Conservation (phyloP, 2,113 vertebrate genomes). For the Limnothrissa miodon region DNA sequence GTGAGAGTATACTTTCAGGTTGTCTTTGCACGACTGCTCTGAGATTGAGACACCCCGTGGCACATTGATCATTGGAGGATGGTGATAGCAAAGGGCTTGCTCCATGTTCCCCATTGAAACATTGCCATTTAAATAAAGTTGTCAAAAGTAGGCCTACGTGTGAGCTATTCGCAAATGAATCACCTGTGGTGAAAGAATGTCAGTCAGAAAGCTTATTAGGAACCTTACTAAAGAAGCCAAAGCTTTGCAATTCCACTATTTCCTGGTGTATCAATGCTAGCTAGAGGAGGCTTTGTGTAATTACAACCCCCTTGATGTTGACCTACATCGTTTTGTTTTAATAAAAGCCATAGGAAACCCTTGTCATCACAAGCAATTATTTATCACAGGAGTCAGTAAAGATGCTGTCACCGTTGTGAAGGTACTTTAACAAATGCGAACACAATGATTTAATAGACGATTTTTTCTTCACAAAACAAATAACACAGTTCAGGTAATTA, state of each 20-base stretch:
- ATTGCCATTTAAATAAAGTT: background rate
- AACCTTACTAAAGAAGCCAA: background rate
- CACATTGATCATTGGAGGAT: constrained; percentile 8
- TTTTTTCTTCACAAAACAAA: background rate
- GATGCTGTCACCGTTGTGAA: too few relatives aligned
- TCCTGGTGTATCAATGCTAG: background rate
- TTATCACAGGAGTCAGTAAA: background rate
- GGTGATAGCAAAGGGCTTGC: background rate
- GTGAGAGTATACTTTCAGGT: constrained; percentile 49
- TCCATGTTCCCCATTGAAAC: background rate
- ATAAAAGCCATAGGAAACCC: background rate
- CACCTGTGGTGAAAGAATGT: background rate
- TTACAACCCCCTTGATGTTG: background rate
- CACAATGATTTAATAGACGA: too few relatives aligned
- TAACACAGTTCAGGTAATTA: background rate
- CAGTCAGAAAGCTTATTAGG: background rate
- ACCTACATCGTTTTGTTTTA: background rate
- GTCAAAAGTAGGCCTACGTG: background rate
- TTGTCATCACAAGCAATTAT: background rate
- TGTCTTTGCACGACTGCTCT: constrained; percentile 25
- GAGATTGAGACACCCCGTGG: background rate
- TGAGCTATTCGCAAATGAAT: background rate
- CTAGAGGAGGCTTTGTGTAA: background rate
- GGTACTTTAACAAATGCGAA: too few relatives aligned
- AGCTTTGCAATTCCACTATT: background rate